phyloP scores from a whole-genome alignment of 2,113 vertebrate species.

The Vulpes vulpes region DNA sequence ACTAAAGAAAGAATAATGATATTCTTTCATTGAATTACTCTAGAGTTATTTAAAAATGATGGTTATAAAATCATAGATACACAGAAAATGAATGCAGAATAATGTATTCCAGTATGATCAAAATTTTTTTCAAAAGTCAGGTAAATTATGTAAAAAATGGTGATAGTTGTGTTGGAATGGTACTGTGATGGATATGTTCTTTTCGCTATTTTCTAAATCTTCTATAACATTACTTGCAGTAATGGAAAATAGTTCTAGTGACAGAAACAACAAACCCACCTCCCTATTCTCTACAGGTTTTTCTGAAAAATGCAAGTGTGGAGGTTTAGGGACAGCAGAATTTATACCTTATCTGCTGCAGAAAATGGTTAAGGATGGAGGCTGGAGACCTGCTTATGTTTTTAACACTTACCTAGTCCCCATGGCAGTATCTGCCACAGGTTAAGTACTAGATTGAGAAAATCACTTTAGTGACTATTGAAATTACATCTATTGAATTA shows the following conservation, averaged over 20 bases:
- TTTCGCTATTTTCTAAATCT: background rate
- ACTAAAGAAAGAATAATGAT: background rate
- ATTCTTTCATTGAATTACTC: background rate
- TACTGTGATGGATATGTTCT: background rate
- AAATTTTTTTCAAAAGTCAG: background rate
- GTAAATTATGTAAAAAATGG: slow-evolving; percentile 54
- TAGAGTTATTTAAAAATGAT: background rate
- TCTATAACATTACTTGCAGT: background rate
- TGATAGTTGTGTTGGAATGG: slow-evolving; percentile 14
- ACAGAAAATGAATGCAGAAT: background rate
- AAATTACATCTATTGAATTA: too few species aligned
- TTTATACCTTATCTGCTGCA: background rate
- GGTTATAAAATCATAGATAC: background rate
- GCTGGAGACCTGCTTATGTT: background rate
- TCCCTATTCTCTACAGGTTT: background rate
- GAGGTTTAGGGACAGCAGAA: background rate
- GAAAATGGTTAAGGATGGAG: background rate
- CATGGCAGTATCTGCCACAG: background rate
- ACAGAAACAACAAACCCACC: background rate
- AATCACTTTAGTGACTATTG: background rate
- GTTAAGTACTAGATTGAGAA: background rate
- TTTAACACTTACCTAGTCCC: background rate
- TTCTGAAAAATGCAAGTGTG: background rate
- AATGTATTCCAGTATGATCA: background rate
- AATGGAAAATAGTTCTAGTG: background rate